A percentile compares a stretch with the other conserved stretches of the same genome.
These are phyloP conservation scores for Limnothrissa miodon DNA, from an alignment of 2,113 vertebrate genomes.

Conservation along the genomic window DNA sequence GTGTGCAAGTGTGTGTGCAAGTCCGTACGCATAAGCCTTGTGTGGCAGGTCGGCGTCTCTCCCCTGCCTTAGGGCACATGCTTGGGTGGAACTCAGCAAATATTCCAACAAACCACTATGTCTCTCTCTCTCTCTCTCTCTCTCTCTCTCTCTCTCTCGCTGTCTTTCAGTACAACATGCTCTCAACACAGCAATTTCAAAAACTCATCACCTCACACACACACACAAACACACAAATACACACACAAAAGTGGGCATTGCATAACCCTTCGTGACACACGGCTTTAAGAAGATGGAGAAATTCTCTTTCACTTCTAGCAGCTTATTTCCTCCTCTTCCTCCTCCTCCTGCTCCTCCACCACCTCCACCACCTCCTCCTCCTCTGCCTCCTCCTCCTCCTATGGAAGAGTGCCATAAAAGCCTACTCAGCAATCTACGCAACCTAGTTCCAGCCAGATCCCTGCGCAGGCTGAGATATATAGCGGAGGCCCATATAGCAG, in stretches of 20 bases:
- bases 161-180: conserved; percentile 19
- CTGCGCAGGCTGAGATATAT: neutral
- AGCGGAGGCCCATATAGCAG: neutral
- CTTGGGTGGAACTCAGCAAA: conserved; percentile 71
- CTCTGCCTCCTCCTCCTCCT: neutral
- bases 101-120: conserved; percentile 55
- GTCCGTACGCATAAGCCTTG: conserved; percentile 18
- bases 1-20: neutral
- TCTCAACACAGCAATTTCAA: neutral
- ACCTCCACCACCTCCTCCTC: neutral
- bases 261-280: neutral
- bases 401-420: neutral
- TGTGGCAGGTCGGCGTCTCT: conserved; percentile 66
- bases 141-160: conserved; percentile 23
- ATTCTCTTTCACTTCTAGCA: neutral
- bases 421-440: neutral
- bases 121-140: conserved; percentile 33
- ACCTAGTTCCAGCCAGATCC: neutral
- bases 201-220: neutral
- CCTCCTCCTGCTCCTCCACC: neutral
- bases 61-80: conserved; percentile 63
- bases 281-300: neutral
- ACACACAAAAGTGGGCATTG: neutral
- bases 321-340: neutral
- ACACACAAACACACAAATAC: neutral